These are phyloP conservation scores for Thera obeliscata DNA, from an alignment of 2,888 invertebrate genomes.

Conservation along the genomic window DNA sequence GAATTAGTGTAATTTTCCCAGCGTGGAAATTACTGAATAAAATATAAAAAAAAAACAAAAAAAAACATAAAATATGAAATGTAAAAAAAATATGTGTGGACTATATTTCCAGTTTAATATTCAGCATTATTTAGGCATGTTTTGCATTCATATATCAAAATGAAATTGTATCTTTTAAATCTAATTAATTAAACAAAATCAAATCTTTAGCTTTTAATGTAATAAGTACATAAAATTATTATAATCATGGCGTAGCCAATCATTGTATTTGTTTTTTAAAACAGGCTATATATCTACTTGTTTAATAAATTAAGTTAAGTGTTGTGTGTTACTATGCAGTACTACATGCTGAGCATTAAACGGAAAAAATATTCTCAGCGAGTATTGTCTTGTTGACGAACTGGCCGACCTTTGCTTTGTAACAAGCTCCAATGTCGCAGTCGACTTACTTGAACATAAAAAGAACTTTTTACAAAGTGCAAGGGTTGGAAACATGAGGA, in stretches of 20 bases:
- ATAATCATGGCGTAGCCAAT: conserved; percentile 68
- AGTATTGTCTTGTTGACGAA: conserved; percentile 81
- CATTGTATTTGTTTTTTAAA: conserved; percentile 58
- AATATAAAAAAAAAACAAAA: conserved; percentile 57
- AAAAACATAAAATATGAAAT: conserved; percentile 52
- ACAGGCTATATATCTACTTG: conserved; percentile 56
- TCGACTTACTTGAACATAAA: conserved; percentile 60
- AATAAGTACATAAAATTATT: conserved; percentile 48
- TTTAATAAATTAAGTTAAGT: conserved; percentile 63
- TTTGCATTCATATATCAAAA: conserved; percentile 77
- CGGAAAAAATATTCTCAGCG: conserved; percentile 82
- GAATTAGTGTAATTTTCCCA: conserved; percentile 95
- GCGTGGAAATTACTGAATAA: conserved; percentile 84
- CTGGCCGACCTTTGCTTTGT: conserved; percentile 82
- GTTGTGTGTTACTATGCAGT: conserved; percentile 66
- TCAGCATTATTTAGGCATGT: conserved; percentile 83
- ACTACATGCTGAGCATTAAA: conserved; percentile 83
- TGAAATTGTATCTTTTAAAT: conserved; percentile 52
- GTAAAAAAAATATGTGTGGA: conserved; percentile 78
- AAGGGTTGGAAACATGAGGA: conserved; percentile 74
- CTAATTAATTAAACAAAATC: conserved; percentile 73
- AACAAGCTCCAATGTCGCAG: conserved; percentile 67
- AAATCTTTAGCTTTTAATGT: conserved; percentile 79
- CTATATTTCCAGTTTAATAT: conserved; percentile 84
- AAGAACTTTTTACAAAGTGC: conserved; percentile 73